Evolutionary conservation across 2,113 vertebrate genomes (phyloP).

Genomic region (Pygathrix nemaeus): DNA sequence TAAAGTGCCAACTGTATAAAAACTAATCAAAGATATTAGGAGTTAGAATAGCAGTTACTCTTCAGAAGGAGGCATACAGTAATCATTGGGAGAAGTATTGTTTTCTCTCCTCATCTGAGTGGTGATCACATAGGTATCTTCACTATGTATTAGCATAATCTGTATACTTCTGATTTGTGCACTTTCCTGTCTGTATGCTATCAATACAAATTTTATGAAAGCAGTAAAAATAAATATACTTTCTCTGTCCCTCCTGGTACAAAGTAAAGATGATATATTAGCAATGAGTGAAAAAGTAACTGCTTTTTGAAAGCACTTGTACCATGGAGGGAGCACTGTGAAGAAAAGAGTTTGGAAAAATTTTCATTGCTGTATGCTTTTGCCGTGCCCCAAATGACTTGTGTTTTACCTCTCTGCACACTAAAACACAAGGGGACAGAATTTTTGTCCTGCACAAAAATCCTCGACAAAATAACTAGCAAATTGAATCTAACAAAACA

Average conservation of each 20-base stretch:
- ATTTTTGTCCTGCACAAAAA: not conserved
- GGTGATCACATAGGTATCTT: not conserved
- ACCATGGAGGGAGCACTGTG: not conserved
- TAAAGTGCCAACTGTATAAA: not conserved
- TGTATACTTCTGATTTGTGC: not conserved
- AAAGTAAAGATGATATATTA: not conserved
- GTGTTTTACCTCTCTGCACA: not conserved
- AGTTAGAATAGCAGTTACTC: not conserved
- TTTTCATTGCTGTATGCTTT: not conserved
- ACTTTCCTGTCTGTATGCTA: not conserved
- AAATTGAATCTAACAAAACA: too few species aligned
- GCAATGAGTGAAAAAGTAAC: not conserved
- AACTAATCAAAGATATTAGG: not conserved
- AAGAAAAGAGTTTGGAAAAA: not conserved
- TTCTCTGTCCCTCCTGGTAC: not conserved
- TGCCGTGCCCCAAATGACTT: not conserved
- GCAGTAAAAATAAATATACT: not conserved
- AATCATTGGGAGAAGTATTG: not conserved
- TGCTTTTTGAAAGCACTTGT: not conserved
- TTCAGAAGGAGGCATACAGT: not conserved
- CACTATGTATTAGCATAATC: not conserved
- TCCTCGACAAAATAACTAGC: not conserved
- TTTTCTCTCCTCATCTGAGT: not conserved
- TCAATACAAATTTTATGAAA: not conserved
- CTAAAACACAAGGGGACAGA: not conserved